Base-by-base conservation (phyloP, 2,113 vertebrate species). In the Brachyhypopomus occidentalis region DNA sequence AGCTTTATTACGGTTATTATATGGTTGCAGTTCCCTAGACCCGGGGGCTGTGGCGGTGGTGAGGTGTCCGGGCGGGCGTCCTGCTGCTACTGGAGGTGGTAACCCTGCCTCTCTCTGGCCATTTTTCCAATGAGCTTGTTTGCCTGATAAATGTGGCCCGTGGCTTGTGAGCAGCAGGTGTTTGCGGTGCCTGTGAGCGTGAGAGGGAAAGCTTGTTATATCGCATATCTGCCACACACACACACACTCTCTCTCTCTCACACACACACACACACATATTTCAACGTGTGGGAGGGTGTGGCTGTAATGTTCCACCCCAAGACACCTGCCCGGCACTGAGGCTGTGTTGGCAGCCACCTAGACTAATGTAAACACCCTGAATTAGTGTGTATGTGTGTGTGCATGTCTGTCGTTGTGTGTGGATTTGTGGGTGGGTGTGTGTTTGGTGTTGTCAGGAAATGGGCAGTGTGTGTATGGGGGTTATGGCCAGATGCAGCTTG, bases 401-500 rank as follows among this genome's bases (percentile, higher is more conserved):
- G 27, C 63, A 36, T 30, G 27, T 23, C 3, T 30, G 30, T 30
- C 30, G 1, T 30, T 30, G 30, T 30, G 3, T 30, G 30, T 30
- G 30, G 30, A 30, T 30, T 30, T 78, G 30, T 36, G 23, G 27
- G 36, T 60, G 23, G 72, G 75, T 59, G 34, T 48, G 23, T 75
- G 55, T 79, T 38, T 25, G 48, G 27, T 30, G 27, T 52, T 52
- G 45, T 52, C 45, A 11, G 12, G 45, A 52, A 14, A 9, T 48
- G 5, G 11, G 12, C 9, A 52, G 12, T 14, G 12, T 52, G 45
- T 52, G 45, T 52, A 52, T 52, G 7, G 56, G 20, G 27, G 86
- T 86, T 87, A 82, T 86, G 81, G 89, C 87, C 88, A 90, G 87
- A 86, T 88, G 87, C 25, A 66, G 83, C 14, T 66, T 84, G 88